A percentile compares a stretch with the other conserved stretches of the same genome.
Conservation (phyloP, 1,140 invertebrate species). For the Hylaeus anthracinus region DNA sequence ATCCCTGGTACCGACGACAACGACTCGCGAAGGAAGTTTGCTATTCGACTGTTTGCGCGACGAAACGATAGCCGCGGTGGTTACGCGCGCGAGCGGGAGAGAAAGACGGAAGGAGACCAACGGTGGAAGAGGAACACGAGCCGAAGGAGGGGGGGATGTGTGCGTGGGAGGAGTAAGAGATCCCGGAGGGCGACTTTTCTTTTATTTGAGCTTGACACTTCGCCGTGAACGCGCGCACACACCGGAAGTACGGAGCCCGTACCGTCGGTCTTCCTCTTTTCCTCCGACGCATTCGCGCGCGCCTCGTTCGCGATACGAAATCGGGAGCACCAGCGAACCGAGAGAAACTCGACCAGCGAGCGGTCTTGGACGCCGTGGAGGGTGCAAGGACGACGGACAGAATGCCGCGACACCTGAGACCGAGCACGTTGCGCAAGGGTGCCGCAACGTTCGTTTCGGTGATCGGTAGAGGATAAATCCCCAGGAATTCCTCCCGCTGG, state of each 20-base stretch:
- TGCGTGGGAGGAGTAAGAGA: conserved; percentile 66
- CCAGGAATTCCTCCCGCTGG: too few species aligned
- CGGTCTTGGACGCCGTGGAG: neutral
- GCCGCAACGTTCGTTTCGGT: conserved; percentile 6
- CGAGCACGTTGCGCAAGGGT: conserved; percentile 22
- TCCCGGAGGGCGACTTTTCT: conserved; percentile 75
- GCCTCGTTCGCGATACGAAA: neutral
- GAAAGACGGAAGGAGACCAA: conserved; percentile 48
- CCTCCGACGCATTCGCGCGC: neutral
- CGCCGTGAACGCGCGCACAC: conserved; percentile 67
- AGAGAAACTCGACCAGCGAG: neutral
- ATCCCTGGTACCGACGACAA: too few species aligned
- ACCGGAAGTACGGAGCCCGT: conserved; percentile 68
- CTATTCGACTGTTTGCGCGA: conserved; percentile 64
- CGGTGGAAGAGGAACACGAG: conserved; percentile 59
- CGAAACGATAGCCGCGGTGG: conserved; percentile 52
- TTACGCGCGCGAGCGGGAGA: conserved; percentile 35
- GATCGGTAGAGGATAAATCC: conserved; percentile 33
- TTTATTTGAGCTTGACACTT: conserved; percentile 77
- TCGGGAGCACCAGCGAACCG: neutral
- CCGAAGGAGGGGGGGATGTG: conserved; percentile 57
- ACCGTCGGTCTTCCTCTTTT: conserved; percentile 4
- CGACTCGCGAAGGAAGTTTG: conserved; percentile 46
- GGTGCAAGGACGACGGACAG: conserved; percentile 21
- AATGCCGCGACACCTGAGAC: conserved; percentile 37